Conservation (phyloP, 2,888 invertebrate species). For the Tuberolachnus salignus region DNA sequence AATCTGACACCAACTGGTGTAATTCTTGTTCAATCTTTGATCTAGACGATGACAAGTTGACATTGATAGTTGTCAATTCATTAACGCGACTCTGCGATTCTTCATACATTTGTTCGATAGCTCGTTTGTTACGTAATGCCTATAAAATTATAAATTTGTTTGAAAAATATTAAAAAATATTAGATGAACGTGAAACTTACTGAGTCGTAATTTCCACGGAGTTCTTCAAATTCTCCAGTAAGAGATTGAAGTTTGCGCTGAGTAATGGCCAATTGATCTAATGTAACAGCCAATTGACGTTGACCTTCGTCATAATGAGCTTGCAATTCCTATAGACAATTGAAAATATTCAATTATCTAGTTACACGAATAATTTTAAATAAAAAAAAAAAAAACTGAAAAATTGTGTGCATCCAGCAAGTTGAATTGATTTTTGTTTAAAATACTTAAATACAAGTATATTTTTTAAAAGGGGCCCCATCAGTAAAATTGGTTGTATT, state of each 20-base stretch:
- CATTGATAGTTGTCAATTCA: constrained; percentile 93
- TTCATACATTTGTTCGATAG: constrained; percentile 86
- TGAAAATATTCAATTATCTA: not conserved
- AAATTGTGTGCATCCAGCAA: not conserved
- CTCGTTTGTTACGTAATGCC: constrained; percentile 90
- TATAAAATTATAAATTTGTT: constrained; percentile 61
- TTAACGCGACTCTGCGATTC: constrained; percentile 91
- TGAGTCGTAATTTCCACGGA: constrained; percentile 86
- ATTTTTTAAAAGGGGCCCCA: not conserved
- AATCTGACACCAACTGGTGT: constrained; percentile 87
- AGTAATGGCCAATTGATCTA: constrained; percentile 89
- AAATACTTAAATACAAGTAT: not conserved
- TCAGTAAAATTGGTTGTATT: too few species aligned
- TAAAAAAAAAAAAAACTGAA: not conserved
- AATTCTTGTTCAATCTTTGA: constrained; percentile 95
- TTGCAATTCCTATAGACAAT: constrained; percentile 77
- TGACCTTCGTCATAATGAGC: constrained; percentile 96
- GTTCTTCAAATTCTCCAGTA: constrained; percentile 94
- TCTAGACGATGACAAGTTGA: constrained; percentile 91
- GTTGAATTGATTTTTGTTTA: not conserved
- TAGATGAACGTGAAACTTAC: constrained; percentile 64
- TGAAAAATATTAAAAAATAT: not conserved
- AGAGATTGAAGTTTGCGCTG: constrained; percentile 89
- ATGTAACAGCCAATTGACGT: constrained; percentile 91
- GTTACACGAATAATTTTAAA: not conserved